phyloP scores from a whole-genome alignment of 2,888 invertebrate genomes.

The Sympetrum striolatum region DNA sequence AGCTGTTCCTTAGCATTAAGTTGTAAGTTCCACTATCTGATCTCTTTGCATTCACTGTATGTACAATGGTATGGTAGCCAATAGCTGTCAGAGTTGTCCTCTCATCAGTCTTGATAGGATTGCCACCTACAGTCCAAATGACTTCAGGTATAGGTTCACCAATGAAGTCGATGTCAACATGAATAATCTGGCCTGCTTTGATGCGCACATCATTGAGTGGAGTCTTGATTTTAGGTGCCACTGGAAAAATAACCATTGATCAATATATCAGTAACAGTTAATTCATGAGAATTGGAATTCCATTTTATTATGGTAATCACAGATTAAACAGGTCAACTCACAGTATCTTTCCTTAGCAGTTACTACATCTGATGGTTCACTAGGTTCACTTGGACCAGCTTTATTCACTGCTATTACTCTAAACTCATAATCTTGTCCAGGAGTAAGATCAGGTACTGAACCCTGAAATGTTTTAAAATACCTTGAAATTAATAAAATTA shows the following conservation, averaged over 20 bases:
- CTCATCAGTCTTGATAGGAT: slow-evolving; percentile 75
- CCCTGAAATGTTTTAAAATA: slow-evolving; percentile 61
- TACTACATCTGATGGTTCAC: slow-evolving; percentile 88
- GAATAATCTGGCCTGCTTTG: slow-evolving; percentile 91
- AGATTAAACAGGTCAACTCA: slow-evolving; percentile 57
- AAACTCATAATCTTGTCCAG: slow-evolving; percentile 97
- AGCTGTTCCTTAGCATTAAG: slow-evolving; percentile 86
- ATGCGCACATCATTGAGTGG: slow-evolving; percentile 88
- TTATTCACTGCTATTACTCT: slow-evolving; percentile 93
- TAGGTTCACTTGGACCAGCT: slow-evolving; percentile 95
- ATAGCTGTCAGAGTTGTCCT: slow-evolving; percentile 89
- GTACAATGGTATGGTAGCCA: slow-evolving; percentile 89
- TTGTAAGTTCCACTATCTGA: slow-evolving; percentile 91
- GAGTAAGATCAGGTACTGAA: slow-evolving; percentile 86
- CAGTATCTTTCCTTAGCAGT: slow-evolving; percentile 83
- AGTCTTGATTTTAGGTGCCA: slow-evolving; percentile 94
- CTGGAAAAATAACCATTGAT: slow-evolving; percentile 58
- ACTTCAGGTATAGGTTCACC: slow-evolving; percentile 94
- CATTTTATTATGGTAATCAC: neutral
- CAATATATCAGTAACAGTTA: neutral
- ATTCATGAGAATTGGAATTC: neutral
- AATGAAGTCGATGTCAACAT: slow-evolving; percentile 87
- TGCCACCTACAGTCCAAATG: slow-evolving; percentile 81
- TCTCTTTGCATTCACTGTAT: slow-evolving; percentile 92
- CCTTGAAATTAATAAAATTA: slow-evolving; percentile 6